phyloP scores from a whole-genome alignment of 2,797 vertebrate genomes.

The Tragopan temminckii region DNA sequence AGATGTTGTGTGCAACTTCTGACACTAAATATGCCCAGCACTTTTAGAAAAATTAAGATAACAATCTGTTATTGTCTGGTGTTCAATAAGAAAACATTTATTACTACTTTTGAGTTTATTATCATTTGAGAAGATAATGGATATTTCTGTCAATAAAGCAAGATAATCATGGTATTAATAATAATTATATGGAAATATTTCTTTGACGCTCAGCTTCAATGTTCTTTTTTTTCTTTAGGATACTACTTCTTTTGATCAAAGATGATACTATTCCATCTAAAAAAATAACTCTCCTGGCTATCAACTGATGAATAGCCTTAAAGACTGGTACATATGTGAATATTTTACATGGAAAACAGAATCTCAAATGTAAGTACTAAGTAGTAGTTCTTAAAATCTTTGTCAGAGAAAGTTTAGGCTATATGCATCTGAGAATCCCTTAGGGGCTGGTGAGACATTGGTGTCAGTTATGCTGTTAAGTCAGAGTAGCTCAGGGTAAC shows the following conservation, averaged over 20 bases:
- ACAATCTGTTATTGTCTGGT: neutral
- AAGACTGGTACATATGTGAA: neutral
- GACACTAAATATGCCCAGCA: neutral
- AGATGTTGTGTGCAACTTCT: neutral
- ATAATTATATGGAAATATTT: neutral
- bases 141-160: neutral
- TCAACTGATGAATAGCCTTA: conserved; percentile 1
- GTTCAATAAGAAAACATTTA: neutral
- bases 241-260: neutral
- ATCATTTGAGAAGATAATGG: neutral
- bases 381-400: conserved; percentile 55
- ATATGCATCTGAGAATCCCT: neutral
- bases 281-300: neutral
- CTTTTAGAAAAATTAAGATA: neutral
- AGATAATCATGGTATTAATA: neutral
- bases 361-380: conserved; percentile 37
- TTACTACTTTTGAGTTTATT: neutral
- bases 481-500: conserved; percentile 18
- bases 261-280: neutral
- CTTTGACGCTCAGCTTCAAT: neutral
- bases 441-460: conserved; percentile 20
- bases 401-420: conserved; percentile 26
- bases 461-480: conserved; percentile 17
- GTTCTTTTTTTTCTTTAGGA: neutral
- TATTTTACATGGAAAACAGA: conserved; percentile 49